Evolutionary conservation across 1,140 invertebrate species (phyloP), one percentile per base, ranked within the genome.

Genomic region (Atta cephalotes): DNA sequence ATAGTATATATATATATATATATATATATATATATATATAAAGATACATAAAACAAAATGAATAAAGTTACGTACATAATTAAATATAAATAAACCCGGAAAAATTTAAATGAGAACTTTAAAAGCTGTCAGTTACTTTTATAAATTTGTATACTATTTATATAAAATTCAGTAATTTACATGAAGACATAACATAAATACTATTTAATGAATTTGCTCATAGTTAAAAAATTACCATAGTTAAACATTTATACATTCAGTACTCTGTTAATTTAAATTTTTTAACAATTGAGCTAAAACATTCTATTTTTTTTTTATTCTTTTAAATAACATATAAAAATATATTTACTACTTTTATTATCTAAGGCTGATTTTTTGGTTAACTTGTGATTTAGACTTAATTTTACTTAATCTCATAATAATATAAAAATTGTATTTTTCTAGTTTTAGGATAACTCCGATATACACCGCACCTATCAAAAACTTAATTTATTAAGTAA

Each of bases 181-280:
- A 51, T 31, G 62, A 31, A 7, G 5, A 18, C 45, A 39, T 53
- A 49, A 21, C 35, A 35, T 74, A 66, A 79, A 79, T 79, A 66
- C 49, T 51, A 10, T 6, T 72, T 71, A 45, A 58, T 45, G 16
- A 49, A 7, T 60, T 72, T 53, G 70, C 21, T 80, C 28, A 68
- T 16, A 80, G 53, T n/a, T 3, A 31, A 79, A 71, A 39, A 82
- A 45, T 25, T 25, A 25, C 25, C 25, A 25, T 25, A 25, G 25
- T 25, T 25, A 25, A 25, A 25, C 25, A 25, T 45, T 9, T 82
- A n/a, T 14, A 16, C 2, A 16, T n/a, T 78, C 1, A 62, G 1
- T 62, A 18, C 2, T 62, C 28, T 3, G 16, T 4, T 28, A 9
- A 10, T 49, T 45, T n/a, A 12, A 63, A 63, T 78, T 45, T 60